Evolutionary conservation across 2,113 vertebrate genomes (phyloP), one percentile per base, ranked within the genome.

Genomic region (Microtus ochrogaster): DNA sequence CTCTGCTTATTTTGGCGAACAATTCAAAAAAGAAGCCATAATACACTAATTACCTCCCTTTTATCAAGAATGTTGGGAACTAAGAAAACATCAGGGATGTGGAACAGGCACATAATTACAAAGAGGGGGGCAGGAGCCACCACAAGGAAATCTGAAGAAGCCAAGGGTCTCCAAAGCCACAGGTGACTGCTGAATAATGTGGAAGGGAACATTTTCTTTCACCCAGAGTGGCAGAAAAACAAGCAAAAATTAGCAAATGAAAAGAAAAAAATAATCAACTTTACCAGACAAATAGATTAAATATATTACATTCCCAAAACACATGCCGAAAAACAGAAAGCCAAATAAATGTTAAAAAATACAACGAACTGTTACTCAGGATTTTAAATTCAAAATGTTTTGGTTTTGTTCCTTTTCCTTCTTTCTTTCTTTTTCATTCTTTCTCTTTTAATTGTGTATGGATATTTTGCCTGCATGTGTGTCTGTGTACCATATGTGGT

Each of bases 41-140:
- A 90, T 85, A 85, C 84, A 58, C 88, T 96, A 94, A 97, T 95
- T 89, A 96, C 83, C 85, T 95, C 85, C 39, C 86, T 90, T 96
- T 94, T 89, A 94, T 94, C 84, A 55, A 95, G 74, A 65, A 81
- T 33, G 72, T 33, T 41, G 90, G 93, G 81, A 95, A 93, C 76
- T 85, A 95, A 97, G 47, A 96, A 94, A 93, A 89, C 93, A 94
- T 79, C 88, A 79, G 76, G 81, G 84, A 94, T 2, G 41, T 26
- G 79, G 81, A 96, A 92, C 92, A 89, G 73, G 73, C 77, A 72
- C 76, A 66, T 72, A 87, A 85, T 92, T 74, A 93, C 90, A 89
- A 92, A 93, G 93, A 17, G 49, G 13, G 68, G 65, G 88, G 70
- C 77, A 63, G 61, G 72, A 77, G 63, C 65, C 90, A 78, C 90